phyloP scores from a whole-genome alignment of 1,140 invertebrate genomes.

The Mesaphorura yosii region DNA sequence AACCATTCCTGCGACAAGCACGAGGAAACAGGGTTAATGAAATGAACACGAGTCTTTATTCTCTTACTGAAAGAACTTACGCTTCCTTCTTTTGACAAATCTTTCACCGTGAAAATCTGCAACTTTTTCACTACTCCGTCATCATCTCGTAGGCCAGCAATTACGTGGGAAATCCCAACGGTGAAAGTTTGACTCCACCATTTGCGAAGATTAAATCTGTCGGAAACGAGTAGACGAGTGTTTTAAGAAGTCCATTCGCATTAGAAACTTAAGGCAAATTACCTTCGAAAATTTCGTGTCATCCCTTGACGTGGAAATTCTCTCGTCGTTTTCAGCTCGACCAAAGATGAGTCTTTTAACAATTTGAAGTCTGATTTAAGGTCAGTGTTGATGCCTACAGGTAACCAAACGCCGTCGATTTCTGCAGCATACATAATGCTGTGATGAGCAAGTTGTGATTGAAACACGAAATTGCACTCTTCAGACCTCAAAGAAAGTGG shows the following conservation, averaged over 20 bases:
- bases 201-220: conserved; percentile 23
- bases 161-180: conserved; percentile 15
- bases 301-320: conserved; percentile 18
- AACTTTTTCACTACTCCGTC: conserved; percentile 24
- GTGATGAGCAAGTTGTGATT: conserved; percentile 19
- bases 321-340: conserved; percentile 28
- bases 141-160: conserved; percentile 27
- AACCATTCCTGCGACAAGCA: conserved; percentile 23
- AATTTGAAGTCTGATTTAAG: conserved; percentile 21
- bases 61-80: conserved; percentile 8
- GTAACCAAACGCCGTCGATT: conserved; percentile 24
- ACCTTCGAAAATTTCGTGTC: conserved; percentile 24
- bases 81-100: conserved; percentile 17
- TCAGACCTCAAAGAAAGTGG: conserved; percentile 4
- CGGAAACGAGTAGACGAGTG: conserved; percentile 6
- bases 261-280: too few relatives aligned
- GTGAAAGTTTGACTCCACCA: conserved; percentile 30
- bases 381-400: conserved; percentile 15
- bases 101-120: conserved; percentile 10
- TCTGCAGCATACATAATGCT: conserved; percentile 24
- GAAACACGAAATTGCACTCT: conserved; percentile 29
- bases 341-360: conserved; percentile 11
- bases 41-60: background rate
- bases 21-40: too few relatives aligned
- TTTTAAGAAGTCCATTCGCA: too few relatives aligned